A percentile compares a stretch with the other conserved stretches of the same genome.
phyloP scores from a whole-genome alignment of 2,797 vertebrate species.

The Brotula barbata region DNA sequence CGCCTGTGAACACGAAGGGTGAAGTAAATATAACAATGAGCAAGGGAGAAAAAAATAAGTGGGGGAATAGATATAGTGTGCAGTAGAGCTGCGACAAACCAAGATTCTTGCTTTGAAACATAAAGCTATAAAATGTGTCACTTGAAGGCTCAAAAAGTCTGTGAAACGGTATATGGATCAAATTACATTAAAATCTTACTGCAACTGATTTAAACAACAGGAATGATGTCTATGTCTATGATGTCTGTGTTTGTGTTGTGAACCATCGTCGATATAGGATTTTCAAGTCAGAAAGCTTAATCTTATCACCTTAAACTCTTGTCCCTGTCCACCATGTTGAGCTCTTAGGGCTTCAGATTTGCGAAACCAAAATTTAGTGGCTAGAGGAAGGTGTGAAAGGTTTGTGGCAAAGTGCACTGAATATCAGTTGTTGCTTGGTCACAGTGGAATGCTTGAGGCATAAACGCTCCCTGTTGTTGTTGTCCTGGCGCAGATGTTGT shows the following conservation, averaged over 20 bases:
- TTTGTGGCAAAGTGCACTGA: neutral
- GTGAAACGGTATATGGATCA: neutral
- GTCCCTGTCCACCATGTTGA: no score
- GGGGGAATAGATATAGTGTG: neutral
- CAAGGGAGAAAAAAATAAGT: neutral
- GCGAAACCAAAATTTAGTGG: no score
- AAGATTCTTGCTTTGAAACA: neutral
- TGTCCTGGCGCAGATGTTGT: no score
- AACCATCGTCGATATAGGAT: no score
- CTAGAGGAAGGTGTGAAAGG: no score
- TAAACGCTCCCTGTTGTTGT: neutral
- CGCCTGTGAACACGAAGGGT: neutral
- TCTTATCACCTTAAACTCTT: no score
- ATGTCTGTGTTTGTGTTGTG: no score
- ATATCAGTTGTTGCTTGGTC: neutral
- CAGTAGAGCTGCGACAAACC: neutral
- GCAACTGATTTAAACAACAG: no score
- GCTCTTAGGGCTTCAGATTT: no score
- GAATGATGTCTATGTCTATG: no score
- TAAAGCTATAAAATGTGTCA: neutral
- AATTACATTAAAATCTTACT: no score
- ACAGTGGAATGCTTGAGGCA: neutral
- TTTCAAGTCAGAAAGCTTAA: no score
- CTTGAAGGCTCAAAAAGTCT: neutral
- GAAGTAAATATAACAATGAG: neutral